Evolutionary conservation across 2,888 invertebrate genomes (phyloP).

Genomic region (Spatulosminthurus flaviceps): DNA sequence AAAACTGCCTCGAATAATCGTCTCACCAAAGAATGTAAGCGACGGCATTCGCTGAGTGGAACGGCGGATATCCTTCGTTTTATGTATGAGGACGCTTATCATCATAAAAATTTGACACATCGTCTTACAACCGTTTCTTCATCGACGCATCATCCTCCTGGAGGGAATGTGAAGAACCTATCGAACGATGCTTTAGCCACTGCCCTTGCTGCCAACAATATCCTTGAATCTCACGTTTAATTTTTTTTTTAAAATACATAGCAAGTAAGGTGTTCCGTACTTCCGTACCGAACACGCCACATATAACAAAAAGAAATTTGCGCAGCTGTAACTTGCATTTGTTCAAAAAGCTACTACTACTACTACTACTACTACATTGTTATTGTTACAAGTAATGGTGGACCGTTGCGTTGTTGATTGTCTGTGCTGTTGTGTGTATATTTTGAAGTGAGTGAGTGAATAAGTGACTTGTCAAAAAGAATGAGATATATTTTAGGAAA

Average conservation of each 20-base stretch:
- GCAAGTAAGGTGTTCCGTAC: too few species aligned
- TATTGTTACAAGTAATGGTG: background rate
- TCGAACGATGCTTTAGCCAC: constrained; percentile 55
- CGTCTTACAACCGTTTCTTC: constrained; percentile 3
- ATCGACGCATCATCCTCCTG: constrained; percentile 2
- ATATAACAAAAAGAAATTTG: background rate
- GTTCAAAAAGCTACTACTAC: background rate
- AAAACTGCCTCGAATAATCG: constrained; percentile 57
- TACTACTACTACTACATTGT: background rate
- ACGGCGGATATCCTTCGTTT: constrained; percentile 62
- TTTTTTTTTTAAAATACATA: background rate
- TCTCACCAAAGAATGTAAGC: constrained; percentile 56
- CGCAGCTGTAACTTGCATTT: constrained; percentile 17
- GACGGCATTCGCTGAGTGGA: constrained; percentile 63
- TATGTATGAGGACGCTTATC: constrained; percentile 48
- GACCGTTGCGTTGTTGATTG: background rate
- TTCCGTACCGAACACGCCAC: too few species aligned
- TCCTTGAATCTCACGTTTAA: constrained; percentile 64
- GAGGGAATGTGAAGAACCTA: constrained; percentile 23
- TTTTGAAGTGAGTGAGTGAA: background rate
- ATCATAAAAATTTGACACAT: constrained; percentile 16
- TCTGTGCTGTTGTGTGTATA: background rate
- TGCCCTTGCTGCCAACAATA: constrained; percentile 59
- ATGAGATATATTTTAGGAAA: background rate
- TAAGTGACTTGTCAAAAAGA: too few species aligned